These are phyloP conservation scores for Morpho deidamia DNA, from an alignment of 2,888 invertebrate species.

Conservation along the genomic window DNA sequence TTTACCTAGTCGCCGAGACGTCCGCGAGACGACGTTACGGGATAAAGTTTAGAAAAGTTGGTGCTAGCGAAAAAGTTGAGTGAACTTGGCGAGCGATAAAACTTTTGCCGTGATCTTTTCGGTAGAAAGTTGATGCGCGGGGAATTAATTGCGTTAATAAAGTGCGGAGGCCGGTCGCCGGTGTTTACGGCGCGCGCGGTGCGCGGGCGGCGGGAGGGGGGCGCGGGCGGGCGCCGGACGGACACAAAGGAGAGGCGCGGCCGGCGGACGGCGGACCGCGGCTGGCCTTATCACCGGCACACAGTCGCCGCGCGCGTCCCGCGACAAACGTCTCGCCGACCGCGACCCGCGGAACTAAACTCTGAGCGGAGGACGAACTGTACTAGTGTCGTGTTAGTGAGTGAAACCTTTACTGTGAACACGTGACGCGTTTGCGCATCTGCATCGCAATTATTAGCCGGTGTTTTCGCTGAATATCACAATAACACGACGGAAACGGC, in stretches of 20 bases:
- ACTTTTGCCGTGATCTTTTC: constrained; percentile 31
- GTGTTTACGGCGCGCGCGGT: constrained; percentile 37
- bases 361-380: too few species aligned
- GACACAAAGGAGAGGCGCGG: constrained; percentile 73
- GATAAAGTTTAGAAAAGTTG: constrained; percentile 54
- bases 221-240: constrained; percentile 44
- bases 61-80: constrained; percentile 34
- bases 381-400: constrained; percentile 45
- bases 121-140: constrained; percentile 48
- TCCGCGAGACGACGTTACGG: constrained; percentile 46
- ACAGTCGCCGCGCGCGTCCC: constrained; percentile 66
- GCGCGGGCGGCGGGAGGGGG: constrained; percentile 42
- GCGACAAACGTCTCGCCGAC: constrained; percentile 50
- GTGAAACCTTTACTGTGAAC: constrained; percentile 43
- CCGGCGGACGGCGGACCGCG: constrained; percentile 61
- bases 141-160: constrained; percentile 65
- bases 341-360: constrained; percentile 30
- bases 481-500: constrained; percentile 44
- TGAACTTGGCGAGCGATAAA: constrained; percentile 27
- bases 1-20: constrained; percentile 26
- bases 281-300: constrained; percentile 70
- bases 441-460: constrained; percentile 41
- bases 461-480: constrained; percentile 42
- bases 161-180: constrained; percentile 59
- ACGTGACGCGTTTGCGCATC: constrained; percentile 58